Percentiles rank a stretch among this genome's conserved stretches.
Conservation (phyloP, 2,888 invertebrate species). For the Thera obeliscata region DNA sequence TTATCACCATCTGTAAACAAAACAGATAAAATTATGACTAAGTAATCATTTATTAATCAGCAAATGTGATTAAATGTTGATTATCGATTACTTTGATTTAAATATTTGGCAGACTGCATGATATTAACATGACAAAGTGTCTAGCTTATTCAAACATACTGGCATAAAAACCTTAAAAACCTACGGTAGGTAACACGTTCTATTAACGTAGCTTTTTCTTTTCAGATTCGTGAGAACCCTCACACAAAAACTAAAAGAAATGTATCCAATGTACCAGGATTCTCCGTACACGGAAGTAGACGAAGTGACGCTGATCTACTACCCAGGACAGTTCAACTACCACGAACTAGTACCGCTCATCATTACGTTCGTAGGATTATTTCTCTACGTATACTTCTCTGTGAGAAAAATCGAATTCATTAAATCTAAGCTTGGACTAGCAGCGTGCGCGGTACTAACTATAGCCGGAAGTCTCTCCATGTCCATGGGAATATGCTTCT, state of each 20-base stretch:
- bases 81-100: background rate
- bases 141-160: too few relatives aligned
- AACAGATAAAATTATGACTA: constrained; percentile 1
- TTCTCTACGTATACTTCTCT: constrained; percentile 97
- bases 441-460: constrained; percentile 95
- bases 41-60: background rate
- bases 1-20: background rate
- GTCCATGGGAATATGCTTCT: constrained; percentile 95
- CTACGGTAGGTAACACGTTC: too few relatives aligned
- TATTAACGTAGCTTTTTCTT: constrained; percentile 42
- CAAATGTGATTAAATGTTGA: background rate
- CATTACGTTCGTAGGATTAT: constrained; percentile 93
- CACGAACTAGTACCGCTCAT: constrained; percentile 93
- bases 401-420: constrained; percentile 97
- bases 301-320: constrained; percentile 88
- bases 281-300: constrained; percentile 68
- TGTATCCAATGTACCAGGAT: constrained; percentile 89
- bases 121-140: background rate
- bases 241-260: constrained; percentile 86
- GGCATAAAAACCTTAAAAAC: too few relatives aligned
- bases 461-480: constrained; percentile 94
- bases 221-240: constrained; percentile 91
- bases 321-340: constrained; percentile 94
- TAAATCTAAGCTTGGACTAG: constrained; percentile 93
- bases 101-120: background rate